A percentile compares a stretch with the other conserved stretches of the same genome.
phyloP scores from a whole-genome alignment of 2,888 invertebrate species.

The Ochropacha duplaris region DNA sequence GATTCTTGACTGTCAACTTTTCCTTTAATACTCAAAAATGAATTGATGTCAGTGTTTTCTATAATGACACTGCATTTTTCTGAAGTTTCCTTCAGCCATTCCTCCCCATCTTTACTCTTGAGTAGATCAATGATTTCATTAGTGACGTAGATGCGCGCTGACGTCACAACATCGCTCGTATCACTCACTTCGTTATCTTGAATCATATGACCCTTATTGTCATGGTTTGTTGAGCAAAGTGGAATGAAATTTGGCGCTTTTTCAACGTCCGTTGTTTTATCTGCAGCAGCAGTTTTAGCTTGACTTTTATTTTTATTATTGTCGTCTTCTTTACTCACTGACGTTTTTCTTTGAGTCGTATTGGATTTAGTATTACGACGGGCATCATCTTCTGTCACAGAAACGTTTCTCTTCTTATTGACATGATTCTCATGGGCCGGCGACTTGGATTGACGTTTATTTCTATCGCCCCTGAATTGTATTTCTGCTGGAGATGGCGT shows the following conservation, averaged over 20 bases:
- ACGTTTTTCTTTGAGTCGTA: slow-evolving; percentile 36
- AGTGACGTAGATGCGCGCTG: slow-evolving; percentile 78
- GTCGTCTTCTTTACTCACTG: slow-evolving; percentile 26
- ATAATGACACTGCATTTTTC: slow-evolving; percentile 60
- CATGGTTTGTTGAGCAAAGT: slow-evolving; percentile 55
- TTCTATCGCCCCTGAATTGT: slow-evolving; percentile 37
- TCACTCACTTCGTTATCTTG: slow-evolving; percentile 77
- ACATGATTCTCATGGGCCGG: slow-evolving; percentile 58
- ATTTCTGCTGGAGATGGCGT: slow-evolving; percentile 12
- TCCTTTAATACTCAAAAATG: slow-evolving; percentile 77
- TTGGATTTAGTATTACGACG: slow-evolving; percentile 25
- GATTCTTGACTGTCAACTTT: slow-evolving; percentile 73
- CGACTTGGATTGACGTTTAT: slow-evolving; percentile 69
- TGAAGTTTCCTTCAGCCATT: slow-evolving; percentile 64
- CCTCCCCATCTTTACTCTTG: slow-evolving; percentile 68
- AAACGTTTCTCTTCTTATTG: slow-evolving; percentile 56
- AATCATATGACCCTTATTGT: slow-evolving; percentile 68
- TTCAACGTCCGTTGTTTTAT: slow-evolving; percentile 28
- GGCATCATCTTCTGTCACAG: slow-evolving; percentile 34
- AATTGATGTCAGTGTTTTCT: slow-evolving; percentile 54
- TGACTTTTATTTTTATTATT: slow-evolving; percentile 25
- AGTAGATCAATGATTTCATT: slow-evolving; percentile 73
- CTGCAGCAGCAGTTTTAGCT: slow-evolving; percentile 22
- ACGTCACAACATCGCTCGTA: slow-evolving; percentile 63
- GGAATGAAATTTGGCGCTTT: slow-evolving; percentile 58